Evolutionary conservation across 2,797 vertebrate species (phyloP).

Genomic region (Sternotherus odoratus): DNA sequence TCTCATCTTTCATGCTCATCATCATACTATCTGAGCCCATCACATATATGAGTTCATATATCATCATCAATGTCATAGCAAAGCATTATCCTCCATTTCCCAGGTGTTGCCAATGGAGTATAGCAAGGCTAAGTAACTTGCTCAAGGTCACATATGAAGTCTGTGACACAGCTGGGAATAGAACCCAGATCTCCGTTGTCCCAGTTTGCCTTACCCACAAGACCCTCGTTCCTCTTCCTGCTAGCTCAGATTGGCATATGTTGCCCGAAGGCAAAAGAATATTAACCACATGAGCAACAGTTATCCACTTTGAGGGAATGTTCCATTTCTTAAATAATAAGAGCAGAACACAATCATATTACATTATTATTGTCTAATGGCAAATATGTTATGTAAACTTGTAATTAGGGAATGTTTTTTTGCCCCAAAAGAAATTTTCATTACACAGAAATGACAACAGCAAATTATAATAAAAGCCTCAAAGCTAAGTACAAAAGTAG

Average conservation of each 20-base stretch:
- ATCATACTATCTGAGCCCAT: background rate
- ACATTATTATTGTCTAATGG: constrained; percentile 22
- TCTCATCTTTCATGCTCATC: background rate
- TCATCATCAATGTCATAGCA: background rate
- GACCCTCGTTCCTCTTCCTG: background rate
- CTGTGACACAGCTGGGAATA: background rate
- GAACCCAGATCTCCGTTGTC: background rate
- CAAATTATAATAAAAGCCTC: constrained; percentile 5
- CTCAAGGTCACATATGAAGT: background rate
- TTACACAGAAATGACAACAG: background rate
- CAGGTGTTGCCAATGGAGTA: background rate
- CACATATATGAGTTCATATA: background rate
- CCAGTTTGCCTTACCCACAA: background rate
- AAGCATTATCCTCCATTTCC: background rate
- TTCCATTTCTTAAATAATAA: constrained; percentile 6
- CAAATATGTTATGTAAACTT: constrained; percentile 38
- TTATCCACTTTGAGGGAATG: background rate
- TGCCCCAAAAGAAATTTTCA: constrained; percentile 19
- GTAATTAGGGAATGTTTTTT: constrained; percentile 32
- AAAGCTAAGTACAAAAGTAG: constrained; percentile 42
- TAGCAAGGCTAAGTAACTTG: background rate
- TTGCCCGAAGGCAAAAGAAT: background rate
- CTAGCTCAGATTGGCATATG: background rate
- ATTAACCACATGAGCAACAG: background rate
- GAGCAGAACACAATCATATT: constrained; percentile 11